Evolutionary conservation across 2,797 vertebrate species (phyloP), one percentile per base, ranked within the genome.

Genomic region (Molothrus aeneus): DNA sequence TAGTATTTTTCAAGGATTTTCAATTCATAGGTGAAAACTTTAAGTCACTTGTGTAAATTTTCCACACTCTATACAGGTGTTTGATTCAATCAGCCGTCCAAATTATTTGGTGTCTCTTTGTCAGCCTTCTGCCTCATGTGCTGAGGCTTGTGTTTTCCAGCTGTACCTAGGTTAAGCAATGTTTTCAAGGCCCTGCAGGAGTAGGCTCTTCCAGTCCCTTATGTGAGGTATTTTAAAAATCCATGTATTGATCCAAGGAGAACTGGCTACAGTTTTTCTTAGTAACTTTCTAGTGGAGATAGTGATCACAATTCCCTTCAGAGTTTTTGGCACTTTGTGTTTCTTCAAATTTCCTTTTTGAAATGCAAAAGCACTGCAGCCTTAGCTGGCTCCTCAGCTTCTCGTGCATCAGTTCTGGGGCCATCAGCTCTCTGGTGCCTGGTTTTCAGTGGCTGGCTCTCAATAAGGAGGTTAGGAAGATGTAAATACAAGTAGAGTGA

Each of bases 251-350:
- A 51, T 68, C 24, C 42, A 11, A 53, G 60, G 45, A 73, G 54
- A 77, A 32, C 16, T 6, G 28, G 10, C 53, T 90, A 11, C 47
- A 61, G 29, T 56, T 17, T 79, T 48, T 2, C 10, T 88, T 59
- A 59, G 22, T 56, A 57, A 18, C 48, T 63, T 91, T 64, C 48
- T 70, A 7, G 11, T 63, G 32, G 57, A 80, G 43, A 40, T 21
- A 18, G 9, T 6, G 14, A 38, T 77, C 4, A 3, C 0, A 1
- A 68, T 73, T 77, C 7, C 40, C 13, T 47, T 32, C 40, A 3
- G 45, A 9, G 6, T 19, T 73, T 72, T 51, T 19, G 22, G 2
- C 7, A 7, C 6, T 63, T 6, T 31, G 0, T 17, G 6, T 77
- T 84, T 80, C 71, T 77, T 59, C 7, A 16, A 0, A 32, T 66